phyloP scores from a whole-genome alignment of 2,113 vertebrate genomes.

The Pterophyllum scalare region DNA sequence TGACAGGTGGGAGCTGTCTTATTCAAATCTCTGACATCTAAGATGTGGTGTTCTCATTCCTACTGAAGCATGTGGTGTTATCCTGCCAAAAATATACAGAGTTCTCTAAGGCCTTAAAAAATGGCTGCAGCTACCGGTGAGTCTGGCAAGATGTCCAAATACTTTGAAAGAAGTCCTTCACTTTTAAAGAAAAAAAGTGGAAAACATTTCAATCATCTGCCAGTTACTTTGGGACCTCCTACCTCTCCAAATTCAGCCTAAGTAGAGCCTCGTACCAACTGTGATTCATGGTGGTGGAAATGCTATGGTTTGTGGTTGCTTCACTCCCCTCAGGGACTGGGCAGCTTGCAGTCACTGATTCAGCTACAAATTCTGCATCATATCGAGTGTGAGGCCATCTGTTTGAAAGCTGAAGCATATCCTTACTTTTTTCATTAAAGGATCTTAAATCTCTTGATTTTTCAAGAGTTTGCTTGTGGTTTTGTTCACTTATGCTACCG shows the following conservation, averaged over 20 bases:
- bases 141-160: neutral
- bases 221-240: neutral
- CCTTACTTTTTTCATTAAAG: neutral
- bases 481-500: neutral
- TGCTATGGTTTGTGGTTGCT: constrained; percentile 1
- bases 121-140: neutral
- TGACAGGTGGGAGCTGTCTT: neutral
- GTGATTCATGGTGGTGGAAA: constrained; percentile 12
- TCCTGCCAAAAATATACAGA: neutral
- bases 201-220: neutral
- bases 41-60: neutral
- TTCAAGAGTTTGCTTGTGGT: neutral
- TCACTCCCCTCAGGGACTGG: neutral
- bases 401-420: constrained; percentile 2
- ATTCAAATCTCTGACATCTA: neutral
- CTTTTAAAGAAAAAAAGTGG: neutral
- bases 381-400: constrained; percentile 11
- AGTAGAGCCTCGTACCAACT: neutral
- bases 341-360: constrained; percentile 16
- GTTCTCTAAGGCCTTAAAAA: neutral
- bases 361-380: constrained; percentile 7
- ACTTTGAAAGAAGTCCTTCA: neutral
- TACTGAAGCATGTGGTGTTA: neutral
- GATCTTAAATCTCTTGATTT: neutral
- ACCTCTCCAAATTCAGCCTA: neutral